Conservation (phyloP, 2,113 vertebrate species). For the Dromas ardeola region DNA sequence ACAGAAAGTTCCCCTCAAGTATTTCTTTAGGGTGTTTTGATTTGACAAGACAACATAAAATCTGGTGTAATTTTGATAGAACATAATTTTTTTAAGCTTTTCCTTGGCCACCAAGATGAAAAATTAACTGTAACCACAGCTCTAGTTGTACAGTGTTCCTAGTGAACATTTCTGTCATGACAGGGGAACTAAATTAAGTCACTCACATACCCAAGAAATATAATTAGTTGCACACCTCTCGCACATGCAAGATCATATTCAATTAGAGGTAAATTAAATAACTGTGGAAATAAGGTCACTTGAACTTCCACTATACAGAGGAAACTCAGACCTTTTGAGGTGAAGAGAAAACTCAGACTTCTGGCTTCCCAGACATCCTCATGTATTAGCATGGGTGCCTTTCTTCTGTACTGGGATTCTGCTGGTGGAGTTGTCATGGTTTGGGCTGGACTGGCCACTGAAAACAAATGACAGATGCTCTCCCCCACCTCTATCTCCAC, state of each 20-base stretch:
- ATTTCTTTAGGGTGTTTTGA: neutral
- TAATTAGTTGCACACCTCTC: neutral
- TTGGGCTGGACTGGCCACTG: neutral
- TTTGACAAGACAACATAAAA: neutral
- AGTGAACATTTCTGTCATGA: neutral
- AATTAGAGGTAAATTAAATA: slow-evolving; percentile 13
- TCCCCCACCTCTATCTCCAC: neutral
- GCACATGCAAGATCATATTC: neutral
- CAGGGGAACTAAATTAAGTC: neutral
- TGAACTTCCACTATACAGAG: neutral
- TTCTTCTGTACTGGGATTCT: neutral
- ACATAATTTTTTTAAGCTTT: neutral
- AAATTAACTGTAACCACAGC: neutral
- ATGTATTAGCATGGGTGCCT: neutral
- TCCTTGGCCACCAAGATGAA: neutral
- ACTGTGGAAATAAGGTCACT: neutral
- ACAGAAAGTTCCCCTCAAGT: neutral
- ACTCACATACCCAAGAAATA: neutral
- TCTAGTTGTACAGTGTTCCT: neutral
- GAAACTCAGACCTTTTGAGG: neutral
- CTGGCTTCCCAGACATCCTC: neutral
- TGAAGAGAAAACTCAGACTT: neutral
- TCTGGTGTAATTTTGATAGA: neutral
- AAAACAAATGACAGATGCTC: neutral
- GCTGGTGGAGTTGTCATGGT: neutral